Base-by-base conservation (phyloP, 2,888 invertebrate species). In the Pyrocoelia pectoralis region DNA sequence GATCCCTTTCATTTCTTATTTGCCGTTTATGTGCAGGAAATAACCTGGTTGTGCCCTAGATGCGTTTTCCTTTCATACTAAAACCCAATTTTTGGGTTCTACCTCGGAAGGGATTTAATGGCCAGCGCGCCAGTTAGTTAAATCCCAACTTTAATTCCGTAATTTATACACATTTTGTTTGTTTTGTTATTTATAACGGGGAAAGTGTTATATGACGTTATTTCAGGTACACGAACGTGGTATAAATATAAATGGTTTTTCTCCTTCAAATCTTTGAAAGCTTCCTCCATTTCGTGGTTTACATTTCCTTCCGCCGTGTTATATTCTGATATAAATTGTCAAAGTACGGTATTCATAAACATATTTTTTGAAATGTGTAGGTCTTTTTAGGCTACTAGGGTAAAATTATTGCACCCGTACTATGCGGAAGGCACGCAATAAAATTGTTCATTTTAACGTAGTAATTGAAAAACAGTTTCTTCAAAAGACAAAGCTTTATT, bases 1-100 rank as follows among this genome's bases (percentile, higher is more conserved):
- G 63, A 58, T 59, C 63, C 57, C 50, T 59, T 63, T 58, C 63
- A 58, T 55, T 58, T 55, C 63, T 63, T 59, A 63, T 63, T 63
- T 63, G 58, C 63, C 54, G 54, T 55, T 55, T 59, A 58, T 58
- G 52, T 58, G 63, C 49, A 58, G 58, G 58, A 63, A 63, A 58
- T 59, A 63, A 56, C 58, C 38, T 29, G 54, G 50, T 55, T 59
- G 50, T 55, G 58, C 53, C 57, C 57, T 56, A 62, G 57, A 62
- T 62, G 62, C 57, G 62, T 52, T 15, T 19, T 40, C 57, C 24
- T 24, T 6, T 52, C 46, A 48, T 56, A 53, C 46, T 53, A 52
- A 24, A 24, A 24, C 3, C 6, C 24, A 6, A 24, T 24, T 24
- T 24, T 24, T 24, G 3, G 3, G 6, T 24, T 3, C 24, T 3